Percentiles rank a stretch among this genome's conserved stretches.
phyloP scores from a whole-genome alignment of 2,113 vertebrate genomes.

The Ceyx cyanopectus region DNA sequence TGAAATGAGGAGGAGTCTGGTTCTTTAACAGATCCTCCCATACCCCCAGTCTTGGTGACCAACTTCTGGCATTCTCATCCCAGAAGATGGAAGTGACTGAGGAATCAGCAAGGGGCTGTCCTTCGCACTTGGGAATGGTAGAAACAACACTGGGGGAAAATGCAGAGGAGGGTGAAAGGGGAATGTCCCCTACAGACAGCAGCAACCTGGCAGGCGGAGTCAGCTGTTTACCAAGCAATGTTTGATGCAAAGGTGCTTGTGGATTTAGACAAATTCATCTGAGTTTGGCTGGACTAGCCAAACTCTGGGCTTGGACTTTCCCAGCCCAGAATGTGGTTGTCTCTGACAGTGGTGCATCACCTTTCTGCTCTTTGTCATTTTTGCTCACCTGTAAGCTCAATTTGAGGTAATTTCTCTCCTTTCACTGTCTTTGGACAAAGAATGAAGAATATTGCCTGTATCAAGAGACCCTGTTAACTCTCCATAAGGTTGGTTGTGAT shows the following conservation, averaged over 20 bases:
- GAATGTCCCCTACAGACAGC: background rate
- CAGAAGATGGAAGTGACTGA: background rate
- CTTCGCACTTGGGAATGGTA: background rate
- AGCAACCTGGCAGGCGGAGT: background rate
- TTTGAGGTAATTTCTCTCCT: background rate
- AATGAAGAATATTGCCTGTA: background rate
- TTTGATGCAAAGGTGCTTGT: background rate
- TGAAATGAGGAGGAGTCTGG: background rate
- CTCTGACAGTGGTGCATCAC: background rate
- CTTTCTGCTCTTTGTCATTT: background rate
- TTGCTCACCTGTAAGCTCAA: background rate
- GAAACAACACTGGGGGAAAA: background rate
- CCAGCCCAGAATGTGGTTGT: background rate
- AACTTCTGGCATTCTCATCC: background rate
- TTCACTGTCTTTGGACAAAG: background rate
- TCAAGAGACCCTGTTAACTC: background rate
- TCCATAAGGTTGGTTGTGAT: background rate
- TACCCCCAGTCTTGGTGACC: fast-evolving
- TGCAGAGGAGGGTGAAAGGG: background rate
- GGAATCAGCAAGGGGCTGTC: background rate
- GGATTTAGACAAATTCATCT: background rate
- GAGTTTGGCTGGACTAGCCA: background rate
- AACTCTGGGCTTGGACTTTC: background rate
- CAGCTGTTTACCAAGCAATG: background rate
- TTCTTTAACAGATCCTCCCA: background rate